phyloP scores from a whole-genome alignment of 2,888 invertebrate species.

The Metalampra italica region DNA sequence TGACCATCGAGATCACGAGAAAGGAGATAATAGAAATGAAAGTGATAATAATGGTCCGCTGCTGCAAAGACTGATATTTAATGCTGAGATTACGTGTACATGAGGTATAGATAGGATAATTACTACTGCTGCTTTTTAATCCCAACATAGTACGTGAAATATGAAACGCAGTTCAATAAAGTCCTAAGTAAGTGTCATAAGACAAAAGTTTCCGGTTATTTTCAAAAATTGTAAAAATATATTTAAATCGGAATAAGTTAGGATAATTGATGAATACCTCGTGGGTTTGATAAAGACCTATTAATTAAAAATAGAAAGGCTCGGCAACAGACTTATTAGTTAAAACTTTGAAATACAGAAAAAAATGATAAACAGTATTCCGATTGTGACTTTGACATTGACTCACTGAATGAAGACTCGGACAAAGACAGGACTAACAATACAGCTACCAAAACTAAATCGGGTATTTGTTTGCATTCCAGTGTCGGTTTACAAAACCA shows the following conservation, averaged over 20 bases:
- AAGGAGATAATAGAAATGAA: conserved; percentile 12
- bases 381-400: not conserved
- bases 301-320: too few species aligned
- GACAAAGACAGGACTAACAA: conserved; percentile 8
- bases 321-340: too few species aligned
- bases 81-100: not conserved
- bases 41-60: conserved; percentile 6
- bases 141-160: too few species aligned
- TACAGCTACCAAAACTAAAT: conserved; percentile 23
- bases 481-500: conserved; percentile 74
- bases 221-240: too few species aligned
- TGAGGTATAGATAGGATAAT: not conserved
- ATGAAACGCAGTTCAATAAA: too few species aligned
- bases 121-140: not conserved
- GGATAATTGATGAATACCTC: too few species aligned
- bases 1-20: conserved; percentile 2
- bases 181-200: too few species aligned
- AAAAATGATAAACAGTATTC: not conserved
- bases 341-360: not conserved
- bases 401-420: conserved; percentile 5
- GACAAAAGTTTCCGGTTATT: too few species aligned
- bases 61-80: conserved; percentile 8
- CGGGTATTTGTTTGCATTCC: conserved; percentile 58
- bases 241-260: too few species aligned
- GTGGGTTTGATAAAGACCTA: too few species aligned